These are phyloP conservation scores for Temnothorax nylanderi DNA, from an alignment of 1,140 invertebrate species.

Conservation along the genomic window DNA sequence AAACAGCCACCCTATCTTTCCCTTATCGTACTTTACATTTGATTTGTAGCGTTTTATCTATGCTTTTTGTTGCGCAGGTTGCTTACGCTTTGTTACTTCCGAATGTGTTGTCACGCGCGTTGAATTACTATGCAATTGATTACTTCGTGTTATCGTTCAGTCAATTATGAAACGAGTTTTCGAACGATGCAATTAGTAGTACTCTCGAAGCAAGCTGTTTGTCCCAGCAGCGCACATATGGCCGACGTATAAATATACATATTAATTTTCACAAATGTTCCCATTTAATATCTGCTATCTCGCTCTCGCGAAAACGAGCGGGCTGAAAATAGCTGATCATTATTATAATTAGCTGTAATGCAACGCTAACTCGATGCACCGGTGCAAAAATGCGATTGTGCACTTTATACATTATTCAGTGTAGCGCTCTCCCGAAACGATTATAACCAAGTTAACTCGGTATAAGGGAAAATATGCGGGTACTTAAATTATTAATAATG, in stretches of 20 bases:
- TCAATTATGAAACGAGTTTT: constrained; percentile 6
- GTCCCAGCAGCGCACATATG: background rate
- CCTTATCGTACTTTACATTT: background rate
- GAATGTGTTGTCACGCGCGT: background rate
- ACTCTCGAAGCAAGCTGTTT: constrained; percentile 26
- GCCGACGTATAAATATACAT: constrained; percentile 28
- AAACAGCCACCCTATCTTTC: background rate
- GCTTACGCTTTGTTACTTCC: background rate
- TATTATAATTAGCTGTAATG: constrained; percentile 48
- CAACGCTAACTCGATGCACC: constrained; percentile 28
- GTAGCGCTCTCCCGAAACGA: background rate
- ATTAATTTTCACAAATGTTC: constrained; percentile 55
- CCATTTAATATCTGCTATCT: constrained; percentile 29
- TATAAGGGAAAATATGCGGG: background rate
- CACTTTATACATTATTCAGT: constrained; percentile 22
- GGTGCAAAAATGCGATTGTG: constrained; percentile 44
- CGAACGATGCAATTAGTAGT: constrained; percentile 10
- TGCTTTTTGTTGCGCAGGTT: background rate
- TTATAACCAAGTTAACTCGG: background rate
- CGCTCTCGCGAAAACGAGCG: background rate
- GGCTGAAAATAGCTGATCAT: constrained; percentile 18
- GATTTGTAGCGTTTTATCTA: background rate
- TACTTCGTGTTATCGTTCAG: constrained; percentile 1
- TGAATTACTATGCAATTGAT: constrained; percentile 6
- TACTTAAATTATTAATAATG: too few species aligned